These are phyloP conservation scores for Hyposmocoma kahamanoa DNA, from an alignment of 1,140 invertebrate species.

Conservation along the genomic window DNA sequence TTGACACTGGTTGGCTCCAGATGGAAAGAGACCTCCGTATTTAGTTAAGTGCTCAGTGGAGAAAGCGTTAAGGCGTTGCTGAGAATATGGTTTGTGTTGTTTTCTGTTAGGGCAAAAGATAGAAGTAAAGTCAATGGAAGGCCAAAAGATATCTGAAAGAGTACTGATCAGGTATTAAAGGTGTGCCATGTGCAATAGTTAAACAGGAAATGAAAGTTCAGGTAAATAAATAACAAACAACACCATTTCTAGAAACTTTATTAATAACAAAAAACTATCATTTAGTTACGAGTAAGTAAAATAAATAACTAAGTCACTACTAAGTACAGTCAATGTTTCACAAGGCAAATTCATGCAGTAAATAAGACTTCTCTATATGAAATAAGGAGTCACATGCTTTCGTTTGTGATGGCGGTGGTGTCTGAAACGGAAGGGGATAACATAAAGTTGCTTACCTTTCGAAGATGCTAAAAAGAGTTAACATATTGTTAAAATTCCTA, in stretches of 20 bases:
- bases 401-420: constrained; percentile 47
- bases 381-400: constrained; percentile 58
- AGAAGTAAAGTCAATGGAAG: constrained; percentile 26
- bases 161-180: not conserved
- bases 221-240: not conserved
- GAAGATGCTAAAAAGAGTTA: constrained; percentile 11
- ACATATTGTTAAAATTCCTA: too few relatives aligned
- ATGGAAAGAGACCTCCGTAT: constrained; percentile 66
- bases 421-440: constrained; percentile 46
- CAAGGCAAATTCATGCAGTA: not conserved
- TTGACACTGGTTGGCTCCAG: constrained; percentile 61
- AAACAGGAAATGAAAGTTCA: not conserved
- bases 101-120: constrained; percentile 69
- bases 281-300: not conserved
- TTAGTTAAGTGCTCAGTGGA: constrained; percentile 70
- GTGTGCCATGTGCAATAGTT: not conserved
- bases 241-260: not conserved
- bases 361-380: constrained; percentile 25
- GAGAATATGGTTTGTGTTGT: constrained; percentile 70
- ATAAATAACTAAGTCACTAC: not conserved
- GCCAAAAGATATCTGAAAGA: constrained; percentile 2
- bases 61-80: constrained; percentile 70
- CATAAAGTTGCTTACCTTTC: constrained; percentile 32
- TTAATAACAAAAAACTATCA: not conserved
- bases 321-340: constrained; percentile 1